phyloP scores from a whole-genome alignment of 2,797 vertebrate species.

The Enteromius treurensis region DNA sequence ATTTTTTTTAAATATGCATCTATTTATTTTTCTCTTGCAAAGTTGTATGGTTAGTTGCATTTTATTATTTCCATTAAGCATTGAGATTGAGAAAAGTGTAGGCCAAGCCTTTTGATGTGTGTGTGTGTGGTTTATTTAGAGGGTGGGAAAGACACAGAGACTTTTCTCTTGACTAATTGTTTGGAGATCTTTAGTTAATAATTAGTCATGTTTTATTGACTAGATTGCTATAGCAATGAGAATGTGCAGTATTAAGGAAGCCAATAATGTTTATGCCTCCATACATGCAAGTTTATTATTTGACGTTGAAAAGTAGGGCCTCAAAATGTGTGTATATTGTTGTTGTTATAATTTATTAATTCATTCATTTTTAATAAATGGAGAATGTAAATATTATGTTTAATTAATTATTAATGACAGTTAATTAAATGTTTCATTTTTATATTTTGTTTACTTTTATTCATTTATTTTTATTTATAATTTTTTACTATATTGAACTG shows the following conservation, averaged over 20 bases:
- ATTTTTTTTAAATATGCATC: neutral
- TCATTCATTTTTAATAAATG: neutral
- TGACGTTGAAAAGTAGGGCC: neutral
- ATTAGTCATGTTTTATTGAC: constrained; percentile 56
- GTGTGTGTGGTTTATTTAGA: constrained; percentile 28
- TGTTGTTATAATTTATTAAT: neutral
- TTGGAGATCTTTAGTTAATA: constrained; percentile 33
- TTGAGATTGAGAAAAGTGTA: neutral
- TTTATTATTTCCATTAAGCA: neutral
- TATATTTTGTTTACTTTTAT: neutral
- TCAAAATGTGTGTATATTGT: neutral
- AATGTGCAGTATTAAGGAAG: neutral
- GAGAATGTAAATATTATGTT: neutral
- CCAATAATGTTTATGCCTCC: constrained; percentile 10
- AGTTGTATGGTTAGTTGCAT: neutral
- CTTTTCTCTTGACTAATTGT: constrained; percentile 7
- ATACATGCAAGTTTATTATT: neutral
- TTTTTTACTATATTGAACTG: neutral
- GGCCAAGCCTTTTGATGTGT: neutral
- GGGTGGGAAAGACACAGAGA: constrained; percentile 40
- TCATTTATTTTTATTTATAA: neutral
- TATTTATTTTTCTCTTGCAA: neutral
- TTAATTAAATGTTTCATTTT: neutral
- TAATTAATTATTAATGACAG: neutral
- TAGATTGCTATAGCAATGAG: neutral